Percentiles rank a stretch among this genome's conserved stretches.
These are phyloP conservation scores for Gephyroberyx darwinii DNA, from an alignment of 2,797 vertebrate genomes.

Conservation along the genomic window DNA sequence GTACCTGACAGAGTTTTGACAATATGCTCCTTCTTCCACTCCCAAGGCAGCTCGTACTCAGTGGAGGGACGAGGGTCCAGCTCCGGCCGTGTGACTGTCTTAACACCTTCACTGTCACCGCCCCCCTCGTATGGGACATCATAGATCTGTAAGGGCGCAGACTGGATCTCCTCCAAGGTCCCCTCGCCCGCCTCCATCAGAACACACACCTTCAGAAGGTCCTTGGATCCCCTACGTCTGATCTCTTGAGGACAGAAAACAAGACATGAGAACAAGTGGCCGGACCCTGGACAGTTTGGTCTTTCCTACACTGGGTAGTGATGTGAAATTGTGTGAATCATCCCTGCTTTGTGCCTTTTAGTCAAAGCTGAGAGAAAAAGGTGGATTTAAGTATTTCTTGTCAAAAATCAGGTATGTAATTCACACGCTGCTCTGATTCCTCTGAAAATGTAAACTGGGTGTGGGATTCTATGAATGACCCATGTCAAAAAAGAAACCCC, in stretches of 20 bases:
- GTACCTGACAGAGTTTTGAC: slow-evolving; percentile 90
- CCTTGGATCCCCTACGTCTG: slow-evolving; percentile 91
- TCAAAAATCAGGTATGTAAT: neutral
- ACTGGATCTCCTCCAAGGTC: slow-evolving; percentile 53
- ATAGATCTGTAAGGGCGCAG: slow-evolving; percentile 83
- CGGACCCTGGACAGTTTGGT: too few species aligned
- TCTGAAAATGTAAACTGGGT: neutral
- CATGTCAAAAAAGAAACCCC: neutral
- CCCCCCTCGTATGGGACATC: slow-evolving; percentile 87
- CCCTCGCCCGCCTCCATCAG: slow-evolving; percentile 77
- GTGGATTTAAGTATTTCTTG: too few species aligned
- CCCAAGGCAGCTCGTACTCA: slow-evolving; percentile 95
- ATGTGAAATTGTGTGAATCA: too few species aligned
- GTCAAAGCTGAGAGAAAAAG: too few species aligned
- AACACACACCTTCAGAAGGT: slow-evolving; percentile 88
- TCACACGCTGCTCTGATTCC: neutral
- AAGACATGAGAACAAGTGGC: neutral
- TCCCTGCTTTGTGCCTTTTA: too few species aligned
- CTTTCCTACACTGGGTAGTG: too few species aligned
- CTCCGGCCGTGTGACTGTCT: slow-evolving; percentile 78
- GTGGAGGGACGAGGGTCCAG: slow-evolving; percentile 84
- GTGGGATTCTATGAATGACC: neutral
- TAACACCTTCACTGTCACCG: slow-evolving; percentile 55
- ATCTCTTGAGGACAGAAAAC: slow-evolving; percentile 83
- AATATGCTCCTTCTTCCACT: slow-evolving; percentile 94